Evolutionary conservation across 2,797 vertebrate genomes (phyloP).

Genomic region (Setipinna tenuifilis): DNA sequence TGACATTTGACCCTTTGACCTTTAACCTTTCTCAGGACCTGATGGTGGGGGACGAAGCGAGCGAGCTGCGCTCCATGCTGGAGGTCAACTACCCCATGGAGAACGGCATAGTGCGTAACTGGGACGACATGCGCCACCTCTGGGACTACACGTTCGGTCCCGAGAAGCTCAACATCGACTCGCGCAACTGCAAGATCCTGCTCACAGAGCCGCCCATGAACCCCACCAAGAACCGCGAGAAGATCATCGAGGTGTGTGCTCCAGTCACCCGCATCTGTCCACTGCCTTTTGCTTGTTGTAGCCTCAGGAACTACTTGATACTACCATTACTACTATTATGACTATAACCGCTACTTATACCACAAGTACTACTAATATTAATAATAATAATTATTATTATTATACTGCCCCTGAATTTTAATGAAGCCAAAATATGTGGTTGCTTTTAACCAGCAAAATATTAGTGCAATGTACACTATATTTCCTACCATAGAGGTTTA

Average conservation of each 20-base stretch:
- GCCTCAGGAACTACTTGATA: too few relatives aligned
- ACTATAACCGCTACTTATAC: too few relatives aligned
- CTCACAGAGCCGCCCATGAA: constrained; percentile 92
- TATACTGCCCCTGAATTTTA: not conserved
- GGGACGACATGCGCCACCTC: constrained; percentile 92
- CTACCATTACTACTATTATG: too few relatives aligned
- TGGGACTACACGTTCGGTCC: constrained; percentile 92
- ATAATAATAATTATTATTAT: too few relatives aligned
- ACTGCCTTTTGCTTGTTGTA: not conserved
- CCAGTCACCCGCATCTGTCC: not conserved
- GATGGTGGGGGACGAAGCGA: constrained; percentile 91
- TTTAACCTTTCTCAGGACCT: constrained; percentile 76
- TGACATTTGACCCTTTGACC: constrained; percentile 33
- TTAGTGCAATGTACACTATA: not conserved
- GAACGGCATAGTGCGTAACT: constrained; percentile 89
- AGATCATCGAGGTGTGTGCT: constrained; percentile 83
- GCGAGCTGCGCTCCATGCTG: constrained; percentile 88
- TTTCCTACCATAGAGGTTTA: not conserved
- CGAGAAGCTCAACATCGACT: constrained; percentile 89
- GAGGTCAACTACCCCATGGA: constrained; percentile 93
- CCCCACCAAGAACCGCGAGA: constrained; percentile 89
- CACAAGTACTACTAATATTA: too few relatives aligned
- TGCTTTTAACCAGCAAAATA: not conserved
- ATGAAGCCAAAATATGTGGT: not conserved
- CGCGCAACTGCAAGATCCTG: constrained; percentile 90